A percentile compares a stretch with the other conserved stretches of the same genome.
Evolutionary conservation across 2,797 vertebrate species (phyloP).

Genomic region (Malacoctenus gilli): DNA sequence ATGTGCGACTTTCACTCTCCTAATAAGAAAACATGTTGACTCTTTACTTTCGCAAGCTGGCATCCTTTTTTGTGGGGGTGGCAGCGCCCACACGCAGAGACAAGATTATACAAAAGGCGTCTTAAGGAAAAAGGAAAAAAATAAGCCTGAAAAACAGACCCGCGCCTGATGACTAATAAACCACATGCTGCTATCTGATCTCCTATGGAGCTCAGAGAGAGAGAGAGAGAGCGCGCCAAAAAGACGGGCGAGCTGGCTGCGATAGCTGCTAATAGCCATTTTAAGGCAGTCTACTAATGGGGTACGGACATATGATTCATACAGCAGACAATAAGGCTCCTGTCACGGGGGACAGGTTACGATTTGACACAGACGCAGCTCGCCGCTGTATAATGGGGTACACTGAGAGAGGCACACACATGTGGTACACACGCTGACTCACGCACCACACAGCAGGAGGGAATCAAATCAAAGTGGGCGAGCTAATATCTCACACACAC

Average conservation of each 20-base stretch:
- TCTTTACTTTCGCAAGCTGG: conserved; percentile 14
- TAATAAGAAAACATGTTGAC: conserved; percentile 11
- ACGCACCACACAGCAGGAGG: conserved; percentile 15
- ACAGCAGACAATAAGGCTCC: conserved; percentile 56
- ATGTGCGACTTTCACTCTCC: background rate
- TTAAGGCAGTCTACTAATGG: conserved; percentile 66
- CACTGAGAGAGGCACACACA: conserved; percentile 12
- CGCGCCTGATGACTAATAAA: conserved; percentile 63
- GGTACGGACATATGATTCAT: conserved; percentile 66
- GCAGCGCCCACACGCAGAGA: background rate
- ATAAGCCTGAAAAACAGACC: conserved; percentile 40
- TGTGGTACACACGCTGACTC: conserved; percentile 5
- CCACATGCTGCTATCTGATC: conserved; percentile 59
- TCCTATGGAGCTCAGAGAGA: conserved; percentile 41
- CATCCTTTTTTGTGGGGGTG: no score
- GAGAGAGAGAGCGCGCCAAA: no score
- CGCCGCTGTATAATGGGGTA: conserved; percentile 22
- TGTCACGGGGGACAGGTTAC: conserved; percentile 57
- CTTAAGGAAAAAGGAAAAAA: background rate
- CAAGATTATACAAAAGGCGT: conserved; percentile 13
- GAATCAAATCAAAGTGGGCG: conserved; percentile 56
- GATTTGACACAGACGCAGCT: conserved; percentile 49
- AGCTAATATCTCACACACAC: conserved; percentile 56
- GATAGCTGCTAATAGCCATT: conserved; percentile 54
- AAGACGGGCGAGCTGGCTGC: conserved; percentile 47